Conservation (phyloP, 2,113 vertebrate species). For the Scartelaos histophorus region DNA sequence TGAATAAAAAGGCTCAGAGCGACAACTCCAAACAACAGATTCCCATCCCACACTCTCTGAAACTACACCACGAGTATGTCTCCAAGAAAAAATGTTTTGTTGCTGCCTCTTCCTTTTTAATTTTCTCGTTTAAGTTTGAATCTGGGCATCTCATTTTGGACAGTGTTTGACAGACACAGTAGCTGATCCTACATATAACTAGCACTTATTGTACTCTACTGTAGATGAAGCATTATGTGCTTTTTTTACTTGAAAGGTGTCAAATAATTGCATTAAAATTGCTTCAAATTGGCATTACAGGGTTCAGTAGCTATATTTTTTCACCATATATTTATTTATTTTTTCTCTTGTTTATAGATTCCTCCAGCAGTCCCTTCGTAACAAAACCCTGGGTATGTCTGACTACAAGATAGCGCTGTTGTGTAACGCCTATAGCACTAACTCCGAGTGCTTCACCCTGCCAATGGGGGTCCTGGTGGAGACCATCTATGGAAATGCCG, state of each 20-base stretch:
- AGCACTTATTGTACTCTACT: no score
- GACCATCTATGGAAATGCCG: constrained; percentile 96
- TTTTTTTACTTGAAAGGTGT: no score
- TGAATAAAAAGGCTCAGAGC: constrained; percentile 97
- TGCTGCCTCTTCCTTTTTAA: no score
- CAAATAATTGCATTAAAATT: no score
- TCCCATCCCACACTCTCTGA: constrained; percentile 96
- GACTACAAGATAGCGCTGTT: constrained; percentile 98
- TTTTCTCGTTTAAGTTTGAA: no score
- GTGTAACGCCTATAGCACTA: constrained; percentile 98
- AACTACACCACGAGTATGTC: constrained; percentile 92
- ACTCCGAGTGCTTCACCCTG: constrained; percentile 96
- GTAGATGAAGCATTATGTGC: no score
- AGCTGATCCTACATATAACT: no score
- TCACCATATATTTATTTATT: no score
- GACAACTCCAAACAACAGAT: constrained; percentile 96
- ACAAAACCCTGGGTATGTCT: constrained; percentile 94
- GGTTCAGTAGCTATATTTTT: no score
- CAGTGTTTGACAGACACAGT: no score
- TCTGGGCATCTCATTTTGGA: no score
- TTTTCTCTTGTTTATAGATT: constrained; percentile 76
- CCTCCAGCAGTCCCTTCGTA: constrained; percentile 94
- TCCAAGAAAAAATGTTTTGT: neutral
- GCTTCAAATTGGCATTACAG: no score
- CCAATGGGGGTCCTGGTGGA: constrained; percentile 98